Evolutionary conservation across 2,888 invertebrate genomes (phyloP), one percentile per base, ranked within the genome.

Genomic region (Synergus umbraculus): DNA sequence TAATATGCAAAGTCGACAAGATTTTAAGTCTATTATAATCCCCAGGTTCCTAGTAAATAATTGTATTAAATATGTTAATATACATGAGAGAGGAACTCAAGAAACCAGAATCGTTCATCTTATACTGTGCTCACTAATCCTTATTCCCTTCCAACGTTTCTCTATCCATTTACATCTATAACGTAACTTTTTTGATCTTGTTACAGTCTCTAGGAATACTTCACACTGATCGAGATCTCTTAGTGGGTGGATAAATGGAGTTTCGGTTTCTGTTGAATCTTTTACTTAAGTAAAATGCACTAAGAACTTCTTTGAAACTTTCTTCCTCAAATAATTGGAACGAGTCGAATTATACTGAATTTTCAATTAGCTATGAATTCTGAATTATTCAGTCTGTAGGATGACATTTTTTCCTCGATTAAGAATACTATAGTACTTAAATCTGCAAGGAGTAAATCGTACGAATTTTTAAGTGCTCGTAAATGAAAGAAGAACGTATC

Each of bases 81-180:
- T 29, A 29, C 29, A 29, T 15, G n/a, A 15, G n/a, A n/a, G 29
- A 73, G 54, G 22, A 58, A 12, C 9, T 15, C 37, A 54, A 67
- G 67, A 67, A 73, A 73, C 37, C 54, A 73, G 73, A 73, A 73
- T 37, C n/a, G 54, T 67, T 44, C 44, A 44, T 18, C 43, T 46
- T 46, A 10, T 13, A 22, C 29, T 49, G 12, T 69, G 10, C 46
- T 58, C 12, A 13, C 54, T 15, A 15, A 22, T 54, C 73, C 49
- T 58, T 60, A 77, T 80, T 54, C 79, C 73, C 78, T 79, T 79
- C 77, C 81, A 81, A 82, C 83, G 82, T 83, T 81, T 76, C 76
- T 78, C 78, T 18, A 78, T 84, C 83, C 86, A 90, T 89, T 90
- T 89, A 89, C 89, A 89, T 90, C 90, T 89, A 89, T 90, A 90